These are phyloP conservation scores for Crenichthys baileyi DNA, from an alignment of 2,797 vertebrate species.

Conservation along the genomic window DNA sequence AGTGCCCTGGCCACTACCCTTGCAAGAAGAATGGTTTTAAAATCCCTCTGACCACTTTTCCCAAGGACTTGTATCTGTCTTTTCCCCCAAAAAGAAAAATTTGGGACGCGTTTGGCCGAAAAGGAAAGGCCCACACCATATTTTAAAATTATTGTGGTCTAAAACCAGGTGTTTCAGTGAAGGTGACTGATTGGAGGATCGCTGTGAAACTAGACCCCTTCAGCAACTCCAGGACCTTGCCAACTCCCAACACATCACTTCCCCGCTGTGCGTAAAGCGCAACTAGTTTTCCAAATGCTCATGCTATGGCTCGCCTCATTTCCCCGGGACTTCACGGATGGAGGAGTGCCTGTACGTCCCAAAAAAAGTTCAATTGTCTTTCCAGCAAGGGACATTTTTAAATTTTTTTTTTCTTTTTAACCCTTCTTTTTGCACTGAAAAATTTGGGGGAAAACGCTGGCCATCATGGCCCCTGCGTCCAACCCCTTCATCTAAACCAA, in stretches of 20 bases:
- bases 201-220: slow-evolving; percentile 28
- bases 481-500: no score
- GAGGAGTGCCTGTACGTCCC: slow-evolving; percentile 15
- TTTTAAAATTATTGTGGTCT: no score
- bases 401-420: no score
- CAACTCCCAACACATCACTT: neutral
- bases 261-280: slow-evolving; percentile 10
- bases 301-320: slow-evolving; percentile 21
- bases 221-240: slow-evolving; percentile 14
- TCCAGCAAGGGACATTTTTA: slow-evolving; percentile 1
- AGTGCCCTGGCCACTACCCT: no score
- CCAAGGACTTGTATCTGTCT: no score
- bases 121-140: slow-evolving; percentile 43
- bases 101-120: no score
- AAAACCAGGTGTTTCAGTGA: no score
- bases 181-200: slow-evolving; percentile 19
- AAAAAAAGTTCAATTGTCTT: slow-evolving; percentile 52
- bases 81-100: no score
- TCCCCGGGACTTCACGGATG: slow-evolving; percentile 18
- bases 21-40: no score
- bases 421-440: neutral
- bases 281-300: neutral
- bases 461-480: slow-evolving; percentile 45
- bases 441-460: slow-evolving; percentile 12
- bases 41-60: no score